phyloP scores from a whole-genome alignment of 92 coral and sea anemone genomes.

The Actinostola sp. region DNA sequence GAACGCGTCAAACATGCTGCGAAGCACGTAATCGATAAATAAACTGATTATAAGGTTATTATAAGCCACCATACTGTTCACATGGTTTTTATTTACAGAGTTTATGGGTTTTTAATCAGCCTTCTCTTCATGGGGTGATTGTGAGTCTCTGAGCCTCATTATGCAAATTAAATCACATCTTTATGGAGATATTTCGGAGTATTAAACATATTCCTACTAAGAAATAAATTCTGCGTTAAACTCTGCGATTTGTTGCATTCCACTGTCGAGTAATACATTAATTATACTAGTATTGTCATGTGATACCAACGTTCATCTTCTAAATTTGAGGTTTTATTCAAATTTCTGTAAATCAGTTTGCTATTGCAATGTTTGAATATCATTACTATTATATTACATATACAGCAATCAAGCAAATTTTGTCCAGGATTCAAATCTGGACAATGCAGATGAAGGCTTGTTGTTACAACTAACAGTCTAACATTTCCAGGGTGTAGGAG shows the following conservation, averaged over 20 bases:
- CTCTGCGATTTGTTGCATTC: too few relatives aligned
- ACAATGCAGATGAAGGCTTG: too few relatives aligned
- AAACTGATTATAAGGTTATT: neutral
- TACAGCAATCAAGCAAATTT: too few relatives aligned
- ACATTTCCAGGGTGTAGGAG: too few relatives aligned
- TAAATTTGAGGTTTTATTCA: neutral
- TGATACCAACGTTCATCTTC: too few relatives aligned
- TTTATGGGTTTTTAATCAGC: constrained; percentile 5
- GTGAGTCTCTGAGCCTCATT: neutral
- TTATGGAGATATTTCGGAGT: neutral
- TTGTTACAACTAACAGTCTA: too few relatives aligned
- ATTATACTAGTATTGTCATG: too few relatives aligned
- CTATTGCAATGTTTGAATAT: neutral
- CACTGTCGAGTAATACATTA: too few relatives aligned
- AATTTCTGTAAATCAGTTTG: neutral
- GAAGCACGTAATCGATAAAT: constrained; percentile 1
- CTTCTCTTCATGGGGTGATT: constrained; percentile 1
- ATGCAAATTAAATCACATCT: neutral
- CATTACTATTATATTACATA: too few relatives aligned
- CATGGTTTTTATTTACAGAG: neutral
- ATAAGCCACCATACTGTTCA: constrained; percentile 1
- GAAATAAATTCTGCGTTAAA: too few relatives aligned
- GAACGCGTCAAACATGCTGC: constrained; percentile 12
- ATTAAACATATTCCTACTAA: neutral
- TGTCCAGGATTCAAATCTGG: too few relatives aligned